A percentile compares a stretch with the other conserved stretches of the same genome.
phyloP scores from a whole-genome alignment of 2,888 invertebrate genomes.

The Escarpia spicata region DNA sequence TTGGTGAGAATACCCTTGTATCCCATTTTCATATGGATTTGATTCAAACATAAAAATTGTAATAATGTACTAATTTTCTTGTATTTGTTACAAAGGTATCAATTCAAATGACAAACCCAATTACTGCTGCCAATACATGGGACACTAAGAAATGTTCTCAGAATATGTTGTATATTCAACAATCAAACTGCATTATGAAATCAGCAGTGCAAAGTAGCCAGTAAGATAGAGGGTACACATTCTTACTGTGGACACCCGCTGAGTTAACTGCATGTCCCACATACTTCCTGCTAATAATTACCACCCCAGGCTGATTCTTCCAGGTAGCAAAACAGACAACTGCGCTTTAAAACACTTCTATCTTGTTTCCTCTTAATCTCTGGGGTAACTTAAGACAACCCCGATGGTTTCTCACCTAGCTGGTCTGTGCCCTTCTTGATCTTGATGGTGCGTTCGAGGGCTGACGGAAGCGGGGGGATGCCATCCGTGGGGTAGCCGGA shows the following conservation, averaged over 20 bases:
- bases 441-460: constrained; percentile 70
- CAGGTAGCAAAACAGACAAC: too few species aligned
- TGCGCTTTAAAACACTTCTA: too few species aligned
- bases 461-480: constrained; percentile 53
- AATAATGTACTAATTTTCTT: too few species aligned
- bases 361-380: too few species aligned
- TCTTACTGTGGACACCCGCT: too few species aligned
- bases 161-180: not conserved
- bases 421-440: constrained; percentile 70
- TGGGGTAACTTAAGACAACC: too few species aligned
- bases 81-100: not conserved
- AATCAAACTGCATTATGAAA: not conserved
- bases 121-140: not conserved
- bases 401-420: constrained; percentile 64
- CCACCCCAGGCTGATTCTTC: too few species aligned
- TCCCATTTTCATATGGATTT: not conserved
- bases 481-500: constrained; percentile 20
- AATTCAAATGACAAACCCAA: not conserved
- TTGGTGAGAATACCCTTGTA: not conserved
- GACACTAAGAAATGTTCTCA: not conserved
- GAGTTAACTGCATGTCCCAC: too few species aligned
- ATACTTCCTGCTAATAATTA: too few species aligned
- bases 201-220: not conserved
- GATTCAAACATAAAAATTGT: too few species aligned
- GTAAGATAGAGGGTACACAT: not conserved